A percentile compares a stretch with the other conserved stretches of the same genome.
Evolutionary conservation across 2,797 vertebrate species (phyloP).

Genomic region (Babyrousa celebensis): DNA sequence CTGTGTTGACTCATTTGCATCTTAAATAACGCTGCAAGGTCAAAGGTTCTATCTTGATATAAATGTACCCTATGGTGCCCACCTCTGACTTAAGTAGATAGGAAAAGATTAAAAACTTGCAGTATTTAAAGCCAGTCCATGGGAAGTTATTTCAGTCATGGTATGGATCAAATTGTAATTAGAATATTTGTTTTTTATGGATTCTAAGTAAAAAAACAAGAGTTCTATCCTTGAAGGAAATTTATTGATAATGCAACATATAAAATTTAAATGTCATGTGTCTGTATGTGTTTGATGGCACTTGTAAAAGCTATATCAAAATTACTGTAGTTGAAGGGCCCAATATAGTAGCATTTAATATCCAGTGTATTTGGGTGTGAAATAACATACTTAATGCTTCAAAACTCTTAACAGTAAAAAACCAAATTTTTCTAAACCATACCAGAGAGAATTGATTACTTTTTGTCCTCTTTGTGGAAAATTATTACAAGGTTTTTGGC

Average conservation of each 20-base stretch:
- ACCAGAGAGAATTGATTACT: not conserved
- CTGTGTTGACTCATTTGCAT: not conserved
- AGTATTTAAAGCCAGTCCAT: not conserved
- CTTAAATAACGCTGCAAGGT: not conserved
- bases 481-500: not conserved
- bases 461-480: not conserved
- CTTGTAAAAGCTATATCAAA: not conserved
- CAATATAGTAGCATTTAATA: not conserved
- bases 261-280: not conserved
- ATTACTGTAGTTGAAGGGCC: not conserved
- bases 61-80: not conserved
- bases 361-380: not conserved
- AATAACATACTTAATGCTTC: not conserved
- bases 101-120: not conserved
- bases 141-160: not conserved
- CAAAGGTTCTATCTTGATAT: not conserved
- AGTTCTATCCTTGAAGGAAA: not conserved
- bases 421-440: not conserved
- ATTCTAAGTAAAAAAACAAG: not conserved
- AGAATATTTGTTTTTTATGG: not conserved
- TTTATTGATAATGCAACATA: not conserved
- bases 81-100: not conserved
- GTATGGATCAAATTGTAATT: not conserved
- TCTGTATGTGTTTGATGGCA: not conserved
- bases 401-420: not conserved